Conservation (phyloP, 2,888 invertebrate genomes). For the Pedicia rivosa region DNA sequence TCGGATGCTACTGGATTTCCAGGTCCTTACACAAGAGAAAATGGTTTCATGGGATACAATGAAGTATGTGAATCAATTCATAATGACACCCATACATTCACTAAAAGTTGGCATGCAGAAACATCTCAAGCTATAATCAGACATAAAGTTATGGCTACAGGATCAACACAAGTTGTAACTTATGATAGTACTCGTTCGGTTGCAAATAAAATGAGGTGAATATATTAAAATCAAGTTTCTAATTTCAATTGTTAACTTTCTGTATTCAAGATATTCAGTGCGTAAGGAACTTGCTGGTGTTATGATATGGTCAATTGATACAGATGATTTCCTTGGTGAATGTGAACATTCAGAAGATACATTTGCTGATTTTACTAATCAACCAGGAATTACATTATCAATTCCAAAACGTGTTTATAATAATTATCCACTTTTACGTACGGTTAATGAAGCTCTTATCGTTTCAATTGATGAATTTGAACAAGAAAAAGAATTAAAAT, state of each 20-base stretch:
- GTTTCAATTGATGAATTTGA: constrained; percentile 34
- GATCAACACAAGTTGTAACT: constrained; percentile 44
- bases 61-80: constrained; percentile 51
- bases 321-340: constrained; percentile 66
- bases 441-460: constrained; percentile 50
- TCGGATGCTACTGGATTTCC: constrained; percentile 47
- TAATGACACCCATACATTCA: constrained; percentile 46
- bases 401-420: constrained; percentile 22
- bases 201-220: constrained; percentile 44
- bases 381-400: constrained; percentile 13
- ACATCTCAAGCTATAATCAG: constrained; percentile 30
- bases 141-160: constrained; percentile 43
- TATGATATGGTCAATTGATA: constrained; percentile 84
- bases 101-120: constrained; percentile 49
- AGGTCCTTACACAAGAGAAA: constrained; percentile 62
- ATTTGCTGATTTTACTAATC: constrained; percentile 32
- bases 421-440: constrained; percentile 55
- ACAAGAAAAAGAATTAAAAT: constrained; percentile 35
- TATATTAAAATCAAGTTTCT: constrained; percentile 14
- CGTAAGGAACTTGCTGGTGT: constrained; percentile 53
- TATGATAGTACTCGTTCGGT: constrained; percentile 66
- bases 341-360: constrained; percentile 38
- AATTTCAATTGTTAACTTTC: constrained; percentile 5
- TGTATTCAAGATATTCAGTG: constrained; percentile 36
- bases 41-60: constrained; percentile 77